Evolutionary conservation across 1,140 invertebrate species (phyloP).

Genomic region (Thaumetopoea pityocampa): DNA sequence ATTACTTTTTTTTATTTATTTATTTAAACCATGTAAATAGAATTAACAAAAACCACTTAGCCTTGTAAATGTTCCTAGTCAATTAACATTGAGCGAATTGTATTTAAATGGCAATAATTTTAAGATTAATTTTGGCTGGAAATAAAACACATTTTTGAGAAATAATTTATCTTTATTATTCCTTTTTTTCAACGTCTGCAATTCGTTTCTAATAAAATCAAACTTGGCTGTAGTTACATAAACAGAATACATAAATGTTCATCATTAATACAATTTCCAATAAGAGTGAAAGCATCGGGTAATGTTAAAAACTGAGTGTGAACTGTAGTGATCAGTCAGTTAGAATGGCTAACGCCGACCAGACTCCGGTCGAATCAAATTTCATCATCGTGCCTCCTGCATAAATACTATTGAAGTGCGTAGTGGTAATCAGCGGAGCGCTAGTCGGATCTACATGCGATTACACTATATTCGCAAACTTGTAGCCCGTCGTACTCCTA

Average conservation of each 20-base stretch:
- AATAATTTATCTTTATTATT: conserved; percentile 74
- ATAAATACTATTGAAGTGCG: no score
- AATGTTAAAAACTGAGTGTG: no score
- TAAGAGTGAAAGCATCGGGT: conserved; percentile 62
- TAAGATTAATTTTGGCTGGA: conserved; percentile 17
- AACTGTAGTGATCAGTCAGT: no score
- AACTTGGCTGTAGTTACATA: conserved; percentile 71
- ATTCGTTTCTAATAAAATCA: conserved; percentile 72
- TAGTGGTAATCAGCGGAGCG: no score
- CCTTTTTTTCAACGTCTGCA: conserved; percentile 65
- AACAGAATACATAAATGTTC: conserved; percentile 69
- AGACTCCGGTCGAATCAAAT: no score
- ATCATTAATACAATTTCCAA: conserved; percentile 51
- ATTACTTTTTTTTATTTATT: not conserved
- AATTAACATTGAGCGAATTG: conserved; percentile 16
- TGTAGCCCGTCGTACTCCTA: no score
- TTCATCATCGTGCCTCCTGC: no score
- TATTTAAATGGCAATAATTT: conserved; percentile 17
- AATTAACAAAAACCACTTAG: no score
- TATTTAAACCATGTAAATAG: not conserved
- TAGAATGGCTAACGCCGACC: no score
- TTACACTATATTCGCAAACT: no score
- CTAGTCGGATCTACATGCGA: no score
- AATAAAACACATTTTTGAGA: conserved; percentile 69
- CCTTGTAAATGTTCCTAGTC: conserved; percentile 26